These are phyloP conservation scores for Coendou prehensilis DNA, from an alignment of 2,797 vertebrate genomes.

Conservation along the genomic window DNA sequence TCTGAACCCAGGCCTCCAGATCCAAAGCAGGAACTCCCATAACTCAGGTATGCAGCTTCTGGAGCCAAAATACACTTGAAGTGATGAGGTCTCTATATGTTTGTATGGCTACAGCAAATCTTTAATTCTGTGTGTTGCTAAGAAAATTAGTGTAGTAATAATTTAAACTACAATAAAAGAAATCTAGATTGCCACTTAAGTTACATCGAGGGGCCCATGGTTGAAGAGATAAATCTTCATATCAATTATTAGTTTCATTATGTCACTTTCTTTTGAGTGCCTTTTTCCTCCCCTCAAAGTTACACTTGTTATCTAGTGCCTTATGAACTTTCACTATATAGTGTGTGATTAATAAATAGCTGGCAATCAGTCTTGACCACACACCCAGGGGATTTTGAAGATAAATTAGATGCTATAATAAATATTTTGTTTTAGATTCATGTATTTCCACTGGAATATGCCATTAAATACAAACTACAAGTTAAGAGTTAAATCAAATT, in stretches of 20 bases:
- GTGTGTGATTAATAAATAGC: not conserved
- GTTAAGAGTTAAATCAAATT: slow-evolving; percentile 73
- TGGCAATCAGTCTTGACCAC: slow-evolving; percentile 53
- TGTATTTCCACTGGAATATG: slow-evolving; percentile 71
- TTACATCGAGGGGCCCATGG: not conserved
- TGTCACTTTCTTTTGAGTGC: slow-evolving; percentile 20
- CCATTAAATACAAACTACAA: slow-evolving; percentile 82
- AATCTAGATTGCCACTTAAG: not conserved
- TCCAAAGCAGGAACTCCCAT: not conserved
- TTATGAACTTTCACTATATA: slow-evolving; percentile 51
- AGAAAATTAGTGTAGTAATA: slow-evolving; percentile 28
- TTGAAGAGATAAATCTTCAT: slow-evolving; percentile 18
- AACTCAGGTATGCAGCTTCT: not conserved
- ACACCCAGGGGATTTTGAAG: slow-evolving; percentile 75
- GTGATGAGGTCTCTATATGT: not conserved
- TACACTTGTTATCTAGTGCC: slow-evolving; percentile 34
- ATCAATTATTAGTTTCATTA: slow-evolving; percentile 30
- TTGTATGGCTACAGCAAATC: not conserved
- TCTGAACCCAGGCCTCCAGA: not conserved
- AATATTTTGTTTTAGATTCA: slow-evolving; percentile 81
- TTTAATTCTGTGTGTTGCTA: slow-evolving; percentile 39
- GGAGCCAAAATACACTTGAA: not conserved
- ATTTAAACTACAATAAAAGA: slow-evolving; percentile 47
- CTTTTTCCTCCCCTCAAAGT: not conserved
- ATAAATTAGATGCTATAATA: slow-evolving; percentile 82